Base-by-base conservation (phyloP, 1,140 invertebrate genomes). In the Drosophila navojoa region DNA sequence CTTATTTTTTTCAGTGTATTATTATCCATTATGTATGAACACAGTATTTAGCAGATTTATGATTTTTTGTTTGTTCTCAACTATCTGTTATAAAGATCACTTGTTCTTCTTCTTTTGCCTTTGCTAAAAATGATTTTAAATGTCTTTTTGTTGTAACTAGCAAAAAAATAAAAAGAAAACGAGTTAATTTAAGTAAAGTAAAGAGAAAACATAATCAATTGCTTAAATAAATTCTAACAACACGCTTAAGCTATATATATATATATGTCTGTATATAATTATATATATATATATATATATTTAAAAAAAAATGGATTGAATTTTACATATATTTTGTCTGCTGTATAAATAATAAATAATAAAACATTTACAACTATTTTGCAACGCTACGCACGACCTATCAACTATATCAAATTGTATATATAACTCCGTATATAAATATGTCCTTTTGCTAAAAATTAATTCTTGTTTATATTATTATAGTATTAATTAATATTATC, bases 401-500 rank as follows among this genome's bases (percentile, higher is more conserved):
- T 82, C 63, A 84, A 89, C 79, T 89, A 89, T 86, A 86, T 86
- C 74, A 77, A 82, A 85, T 76, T 86, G 77, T 86, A 89, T 77
- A 89, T 77, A 79, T 79, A 77, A 76, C 68, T 77, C 77, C 77
- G 76, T 89, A 89, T 84, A 89, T 89, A 89, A 89, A 89, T 89
- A 89, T 84, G 84, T 89, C 66, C 71, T 77, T 87, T 89, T 80
- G 79, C 84, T 89, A 89, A 79, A 89, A 87, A 81, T 84, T 75
- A 79, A 72, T 72, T 49, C 71, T 82, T 87, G 87, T 71, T 29
- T 29, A 29, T 29, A 29, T 29, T 29, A 29, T 29, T 29, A 29
- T 35, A 50, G 53, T 58, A 58, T 58, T 25, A 44, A 50, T 38
- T 44, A 52, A 69, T 76, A 3, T 35, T 87, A 86, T 70, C 50